These are phyloP conservation scores for Acanthopleura granulata DNA, from an alignment of 2,888 invertebrate species.

Conservation along the genomic window DNA sequence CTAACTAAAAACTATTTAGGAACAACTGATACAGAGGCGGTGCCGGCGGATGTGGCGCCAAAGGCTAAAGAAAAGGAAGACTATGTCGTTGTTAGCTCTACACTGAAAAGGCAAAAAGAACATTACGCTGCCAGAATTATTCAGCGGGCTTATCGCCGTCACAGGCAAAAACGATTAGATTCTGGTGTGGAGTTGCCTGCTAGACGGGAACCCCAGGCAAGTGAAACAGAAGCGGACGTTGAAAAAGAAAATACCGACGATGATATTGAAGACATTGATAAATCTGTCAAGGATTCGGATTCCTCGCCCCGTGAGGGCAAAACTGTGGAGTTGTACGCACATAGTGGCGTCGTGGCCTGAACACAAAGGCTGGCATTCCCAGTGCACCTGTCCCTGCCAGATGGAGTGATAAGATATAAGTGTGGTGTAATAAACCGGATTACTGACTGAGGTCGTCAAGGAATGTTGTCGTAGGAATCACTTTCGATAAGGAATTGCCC, in stretches of 20 bases:
- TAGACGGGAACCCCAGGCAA: constrained; percentile 27
- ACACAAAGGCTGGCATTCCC: too few species aligned
- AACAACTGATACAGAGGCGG: constrained; percentile 87
- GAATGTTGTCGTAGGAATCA: too few species aligned
- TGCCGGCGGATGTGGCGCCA: constrained; percentile 35
- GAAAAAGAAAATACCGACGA: constrained; percentile 19
- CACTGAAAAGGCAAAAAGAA: constrained; percentile 95
- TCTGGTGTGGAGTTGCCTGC: not conserved
- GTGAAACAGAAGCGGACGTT: constrained; percentile 64
- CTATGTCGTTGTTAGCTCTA: constrained; percentile 94
- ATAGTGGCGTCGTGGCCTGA: constrained; percentile 63
- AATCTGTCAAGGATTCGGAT: constrained; percentile 24
- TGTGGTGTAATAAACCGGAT: too few species aligned
- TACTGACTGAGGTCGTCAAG: too few species aligned
- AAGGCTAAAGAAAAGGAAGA: constrained; percentile 80
- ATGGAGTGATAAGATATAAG: not conserved
- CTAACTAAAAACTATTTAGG: constrained; percentile 99
- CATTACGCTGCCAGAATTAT: constrained; percentile 96
- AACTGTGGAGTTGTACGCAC: constrained; percentile 59
- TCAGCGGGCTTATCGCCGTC: constrained; percentile 94
- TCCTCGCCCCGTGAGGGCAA: constrained; percentile 31
- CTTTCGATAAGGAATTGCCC: too few species aligned
- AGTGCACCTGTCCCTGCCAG: not conserved
- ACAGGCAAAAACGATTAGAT: constrained; percentile 29
- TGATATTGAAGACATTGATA: constrained; percentile 23